phyloP scores from a whole-genome alignment of 2,113 vertebrate species.

The Sciurus niger region DNA sequence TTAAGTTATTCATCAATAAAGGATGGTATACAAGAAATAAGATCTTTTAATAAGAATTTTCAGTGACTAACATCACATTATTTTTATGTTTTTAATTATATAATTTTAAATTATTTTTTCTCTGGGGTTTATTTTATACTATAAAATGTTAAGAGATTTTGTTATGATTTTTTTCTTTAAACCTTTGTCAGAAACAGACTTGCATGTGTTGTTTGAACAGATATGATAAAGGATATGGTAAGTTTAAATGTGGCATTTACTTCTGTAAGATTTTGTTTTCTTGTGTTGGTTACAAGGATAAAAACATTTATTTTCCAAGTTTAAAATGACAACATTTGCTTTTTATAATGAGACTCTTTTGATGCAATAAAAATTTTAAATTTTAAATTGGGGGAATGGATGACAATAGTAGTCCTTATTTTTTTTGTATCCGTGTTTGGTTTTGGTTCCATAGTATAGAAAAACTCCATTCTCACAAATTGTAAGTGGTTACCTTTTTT shows the following conservation, averaged over 20 bases:
- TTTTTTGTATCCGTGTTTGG: constrained; percentile 42
- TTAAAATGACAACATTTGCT: constrained; percentile 24
- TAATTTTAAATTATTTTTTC: constrained; percentile 51
- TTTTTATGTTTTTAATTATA: constrained; percentile 39
- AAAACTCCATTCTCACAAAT: constrained; percentile 56
- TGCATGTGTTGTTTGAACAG: constrained; percentile 26
- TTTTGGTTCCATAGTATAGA: neutral
- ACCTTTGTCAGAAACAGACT: constrained; percentile 53
- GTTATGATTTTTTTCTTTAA: constrained; percentile 11
- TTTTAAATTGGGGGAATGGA: constrained; percentile 26
- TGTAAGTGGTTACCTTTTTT: neutral
- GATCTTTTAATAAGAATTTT: constrained; percentile 8
- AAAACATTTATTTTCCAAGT: constrained; percentile 31
- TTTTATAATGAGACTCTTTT: constrained; percentile 12
- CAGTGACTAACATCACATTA: neutral
- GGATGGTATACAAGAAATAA: too few species aligned
- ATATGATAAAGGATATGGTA: neutral
- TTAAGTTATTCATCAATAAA: too few species aligned
- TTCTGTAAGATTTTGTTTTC: constrained; percentile 14
- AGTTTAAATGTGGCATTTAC: neutral
- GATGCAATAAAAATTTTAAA: constrained; percentile 6
- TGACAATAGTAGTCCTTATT: neutral
- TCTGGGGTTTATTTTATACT: constrained; percentile 9
- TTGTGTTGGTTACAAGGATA: neutral
- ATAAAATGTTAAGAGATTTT: neutral